Evolutionary conservation across 1,140 invertebrate species (phyloP).

Genomic region (Rhizoglyphus robini): DNA sequence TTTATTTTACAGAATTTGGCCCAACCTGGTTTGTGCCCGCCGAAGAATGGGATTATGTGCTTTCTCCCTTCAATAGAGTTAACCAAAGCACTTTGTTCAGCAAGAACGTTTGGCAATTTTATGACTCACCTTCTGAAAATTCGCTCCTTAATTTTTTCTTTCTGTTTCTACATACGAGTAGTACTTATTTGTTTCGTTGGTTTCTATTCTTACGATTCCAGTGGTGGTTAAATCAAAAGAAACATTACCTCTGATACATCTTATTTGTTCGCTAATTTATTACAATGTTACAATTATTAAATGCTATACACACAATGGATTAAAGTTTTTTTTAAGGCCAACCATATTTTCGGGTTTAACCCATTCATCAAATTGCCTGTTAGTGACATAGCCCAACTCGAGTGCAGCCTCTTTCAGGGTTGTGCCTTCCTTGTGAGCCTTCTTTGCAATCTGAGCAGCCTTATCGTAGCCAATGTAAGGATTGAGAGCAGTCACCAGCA

Average conservation of each 20-base stretch:
- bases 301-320: too few relatives aligned
- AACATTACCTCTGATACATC: neutral
- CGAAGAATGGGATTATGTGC: neutral
- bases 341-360: constrained; percentile 88
- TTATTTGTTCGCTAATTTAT: too few relatives aligned
- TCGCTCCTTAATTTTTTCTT: too few relatives aligned
- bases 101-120: too few relatives aligned
- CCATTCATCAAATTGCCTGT: constrained; percentile 83
- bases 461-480: constrained; percentile 98
- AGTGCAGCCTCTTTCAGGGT: constrained; percentile 82
- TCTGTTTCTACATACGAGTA: too few relatives aligned
- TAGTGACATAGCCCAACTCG: constrained; percentile 69
- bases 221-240: neutral
- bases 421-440: constrained; percentile 79
- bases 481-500: constrained; percentile 97
- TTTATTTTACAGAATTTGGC: neutral
- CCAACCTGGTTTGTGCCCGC: neutral
- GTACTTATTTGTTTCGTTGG: too few relatives aligned
- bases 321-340: constrained; percentile 57
- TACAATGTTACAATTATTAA: too few relatives aligned
- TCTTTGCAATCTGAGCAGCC: constrained; percentile 89
- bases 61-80: neutral
- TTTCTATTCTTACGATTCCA: neutral
- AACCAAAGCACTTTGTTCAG: neutral
- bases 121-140: too few relatives aligned